Conservation (phyloP, 2,113 vertebrate species). For the Cacatua alba region DNA sequence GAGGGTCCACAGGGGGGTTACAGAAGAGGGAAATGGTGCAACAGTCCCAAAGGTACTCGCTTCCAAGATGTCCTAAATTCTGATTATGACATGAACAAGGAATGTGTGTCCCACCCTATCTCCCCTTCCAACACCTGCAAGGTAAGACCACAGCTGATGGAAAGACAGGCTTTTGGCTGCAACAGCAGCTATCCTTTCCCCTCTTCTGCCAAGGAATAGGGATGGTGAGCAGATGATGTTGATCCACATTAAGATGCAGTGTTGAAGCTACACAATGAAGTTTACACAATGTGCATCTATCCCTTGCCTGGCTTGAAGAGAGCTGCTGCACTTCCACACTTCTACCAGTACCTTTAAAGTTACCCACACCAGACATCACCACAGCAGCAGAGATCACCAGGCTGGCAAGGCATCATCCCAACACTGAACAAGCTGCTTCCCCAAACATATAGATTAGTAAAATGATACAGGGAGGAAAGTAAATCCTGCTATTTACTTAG, state of each 20-base stretch:
- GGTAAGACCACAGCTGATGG: too few relatives aligned
- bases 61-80: neutral
- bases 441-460: neutral
- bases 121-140: too few relatives aligned
- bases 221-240: neutral
- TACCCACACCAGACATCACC: neutral
- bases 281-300: neutral
- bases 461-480: neutral
- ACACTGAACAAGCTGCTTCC: neutral
- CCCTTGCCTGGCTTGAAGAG: neutral
- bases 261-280: neutral
- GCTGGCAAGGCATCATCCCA: neutral
- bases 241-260: neutral
- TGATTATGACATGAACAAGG: neutral
- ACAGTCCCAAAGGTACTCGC: neutral
- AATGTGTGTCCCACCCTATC: neutral
- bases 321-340: neutral
- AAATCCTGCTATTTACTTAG: constrained; percentile 4
- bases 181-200: neutral
- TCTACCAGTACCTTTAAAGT: neutral
- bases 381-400: neutral
- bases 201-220: neutral
- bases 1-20: neutral
- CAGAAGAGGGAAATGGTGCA: neutral
- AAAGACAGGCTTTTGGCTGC: neutral